Base-by-base conservation (phyloP, 2,113 vertebrate genomes). In the Drymodes brunneopygia region DNA sequence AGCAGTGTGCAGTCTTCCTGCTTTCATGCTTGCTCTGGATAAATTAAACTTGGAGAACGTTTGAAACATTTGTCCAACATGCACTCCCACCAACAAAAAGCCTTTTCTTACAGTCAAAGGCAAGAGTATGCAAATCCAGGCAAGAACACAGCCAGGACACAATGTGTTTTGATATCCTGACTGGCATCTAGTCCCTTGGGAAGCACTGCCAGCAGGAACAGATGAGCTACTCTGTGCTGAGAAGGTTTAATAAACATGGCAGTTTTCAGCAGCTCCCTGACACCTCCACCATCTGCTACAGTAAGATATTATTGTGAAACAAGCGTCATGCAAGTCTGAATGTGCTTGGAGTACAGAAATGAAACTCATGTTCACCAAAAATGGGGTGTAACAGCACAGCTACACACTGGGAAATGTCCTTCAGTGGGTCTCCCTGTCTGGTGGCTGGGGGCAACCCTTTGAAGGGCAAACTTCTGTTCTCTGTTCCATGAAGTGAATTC, bases 221-320 rank as follows among this genome's bases (percentile, higher is more conserved):
- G 94, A 94, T 93, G 78, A 95, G 83, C 54, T 69, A 25, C 62
- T 72, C 88, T 92, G 48, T 42, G 35, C 87, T 70, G 47, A 77
- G 75, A 62, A 93, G 47, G 87, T 66, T 86, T 70, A 90, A 88
- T 69, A 95, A 94, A 91, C 60, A 94, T 44, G 24, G 78, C 74
- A 83, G 74, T 62, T 83, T 95, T 92, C 94, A 94, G 81, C 93
- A 94, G 91, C 78, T 94, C 87, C 74, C 85, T 70, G 71, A 90
- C 87, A 94, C 81, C 70, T 94, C 73, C 54, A 72, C 84, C 82
- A 81, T 88, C 91, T 95, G 92, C 93, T 91, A 19, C 74, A 70
- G 6, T 6, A 54, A 86, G 71, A 73, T 83, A 88, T 58, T 73
- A 74, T 82, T 75, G 50, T 70, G 85, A 93, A 92, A 91, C 62